A percentile compares a stretch with the other conserved stretches of the same genome.
phyloP scores from a whole-genome alignment of 2,888 invertebrate genomes.

The Melanargia galathea region DNA sequence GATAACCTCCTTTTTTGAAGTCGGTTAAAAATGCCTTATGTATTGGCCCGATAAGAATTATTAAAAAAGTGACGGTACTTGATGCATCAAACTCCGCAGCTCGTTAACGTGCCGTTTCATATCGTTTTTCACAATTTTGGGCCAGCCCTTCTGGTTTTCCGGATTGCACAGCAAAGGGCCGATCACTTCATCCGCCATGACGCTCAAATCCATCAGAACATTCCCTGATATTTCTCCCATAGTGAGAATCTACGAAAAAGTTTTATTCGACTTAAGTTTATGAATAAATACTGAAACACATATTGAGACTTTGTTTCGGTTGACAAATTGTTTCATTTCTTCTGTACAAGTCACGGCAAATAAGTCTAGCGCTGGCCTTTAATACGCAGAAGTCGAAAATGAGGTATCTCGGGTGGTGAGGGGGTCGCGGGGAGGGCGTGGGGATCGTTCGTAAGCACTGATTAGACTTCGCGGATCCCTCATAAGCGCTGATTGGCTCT shows the following conservation, averaged over 20 bases:
- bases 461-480: no score
- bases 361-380: no score
- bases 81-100: constrained; percentile 86
- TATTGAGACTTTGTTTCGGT: no score
- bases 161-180: constrained; percentile 87
- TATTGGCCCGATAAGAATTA: neutral
- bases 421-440: no score
- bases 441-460: no score
- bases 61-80: constrained; percentile 67
- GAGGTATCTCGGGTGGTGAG: no score
- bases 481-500: no score
- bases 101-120: constrained; percentile 86
- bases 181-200: constrained; percentile 87
- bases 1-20: no score
- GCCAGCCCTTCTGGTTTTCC: constrained; percentile 88
- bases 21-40: neutral
- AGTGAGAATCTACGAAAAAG: constrained; percentile 70
- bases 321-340: no score
- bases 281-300: no score
- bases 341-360: no score
- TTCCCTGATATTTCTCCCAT: constrained; percentile 88
- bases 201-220: constrained; percentile 86
- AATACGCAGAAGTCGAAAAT: no score
- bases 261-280: neutral
- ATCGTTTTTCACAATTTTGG: constrained; percentile 86